Evolutionary conservation across 2,113 vertebrate genomes (phyloP).

Genomic region (Irena cyanogastra): DNA sequence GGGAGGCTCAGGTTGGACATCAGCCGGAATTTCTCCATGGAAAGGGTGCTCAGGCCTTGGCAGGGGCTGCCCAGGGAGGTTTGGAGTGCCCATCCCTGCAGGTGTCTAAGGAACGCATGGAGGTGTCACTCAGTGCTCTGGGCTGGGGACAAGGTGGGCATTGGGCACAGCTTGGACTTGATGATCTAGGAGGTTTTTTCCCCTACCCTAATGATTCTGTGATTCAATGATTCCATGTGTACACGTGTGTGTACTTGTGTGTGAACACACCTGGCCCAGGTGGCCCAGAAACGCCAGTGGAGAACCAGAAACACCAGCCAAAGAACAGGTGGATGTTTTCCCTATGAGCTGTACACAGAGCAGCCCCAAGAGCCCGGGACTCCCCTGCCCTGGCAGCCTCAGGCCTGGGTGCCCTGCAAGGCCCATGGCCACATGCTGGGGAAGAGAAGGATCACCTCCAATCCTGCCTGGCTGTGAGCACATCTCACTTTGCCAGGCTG

Average conservation of each 20-base stretch:
- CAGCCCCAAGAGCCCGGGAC: background rate
- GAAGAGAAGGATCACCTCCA: no score
- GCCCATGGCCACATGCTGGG: accelerated
- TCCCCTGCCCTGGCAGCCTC: background rate
- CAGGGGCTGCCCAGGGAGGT: background rate
- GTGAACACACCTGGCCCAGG: background rate
- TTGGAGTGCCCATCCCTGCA: background rate
- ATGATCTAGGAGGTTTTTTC: background rate
- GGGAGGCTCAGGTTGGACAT: background rate
- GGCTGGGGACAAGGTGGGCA: background rate
- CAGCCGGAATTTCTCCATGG: background rate
- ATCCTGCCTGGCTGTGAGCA: accelerated
- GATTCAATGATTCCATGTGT: background rate
- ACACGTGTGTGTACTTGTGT: no score
- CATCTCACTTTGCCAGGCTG: background rate
- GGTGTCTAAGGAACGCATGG: background rate
- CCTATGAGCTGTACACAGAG: background rate
- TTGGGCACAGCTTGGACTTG: accelerated
- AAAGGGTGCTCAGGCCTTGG: background rate
- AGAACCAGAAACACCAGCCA: background rate
- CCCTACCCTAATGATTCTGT: no score
- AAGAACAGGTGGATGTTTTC: background rate
- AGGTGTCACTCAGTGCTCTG: background rate
- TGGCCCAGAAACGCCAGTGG: background rate
- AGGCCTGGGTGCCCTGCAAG: no score